phyloP scores from a whole-genome alignment of 2,888 invertebrate species.

The Merodon equestris region DNA sequence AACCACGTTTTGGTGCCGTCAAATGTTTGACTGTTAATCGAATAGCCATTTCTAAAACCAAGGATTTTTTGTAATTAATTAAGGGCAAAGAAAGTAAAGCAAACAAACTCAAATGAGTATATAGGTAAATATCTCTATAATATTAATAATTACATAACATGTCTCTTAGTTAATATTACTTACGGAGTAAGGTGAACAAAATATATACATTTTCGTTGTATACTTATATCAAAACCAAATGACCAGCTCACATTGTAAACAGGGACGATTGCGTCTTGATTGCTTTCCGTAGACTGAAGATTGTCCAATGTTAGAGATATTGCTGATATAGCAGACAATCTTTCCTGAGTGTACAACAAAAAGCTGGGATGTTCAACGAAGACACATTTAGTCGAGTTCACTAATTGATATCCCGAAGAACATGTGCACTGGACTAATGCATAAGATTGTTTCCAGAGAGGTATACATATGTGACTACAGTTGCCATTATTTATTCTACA shows the following conservation, averaged over 20 bases:
- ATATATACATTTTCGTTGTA: conserved; percentile 82
- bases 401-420: conserved; percentile 84
- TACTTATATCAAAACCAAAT: conserved; percentile 85
- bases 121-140: neutral
- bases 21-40: conserved; percentile 83
- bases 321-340: conserved; percentile 86
- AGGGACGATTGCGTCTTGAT: conserved; percentile 84
- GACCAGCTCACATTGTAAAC: conserved; percentile 84
- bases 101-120: no score
- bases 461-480: conserved; percentile 89
- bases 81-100: conserved; percentile 43
- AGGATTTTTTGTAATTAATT: no score
- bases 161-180: no score
- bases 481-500: conserved; percentile 84
- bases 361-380: conserved; percentile 82
- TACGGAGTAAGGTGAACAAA: conserved; percentile 82
- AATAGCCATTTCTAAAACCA: conserved; percentile 78
- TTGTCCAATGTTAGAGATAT: conserved; percentile 76
- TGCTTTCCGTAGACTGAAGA: conserved; percentile 69
- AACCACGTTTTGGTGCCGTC: conserved; percentile 82
- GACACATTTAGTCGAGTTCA: conserved; percentile 82
- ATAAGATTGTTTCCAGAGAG: conserved; percentile 81
- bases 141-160: no score
- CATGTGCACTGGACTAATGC: conserved; percentile 85
- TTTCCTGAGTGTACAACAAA: conserved; percentile 83